Evolutionary conservation across 2,888 invertebrate species (phyloP).

Genomic region (Norana najaformis): DNA sequence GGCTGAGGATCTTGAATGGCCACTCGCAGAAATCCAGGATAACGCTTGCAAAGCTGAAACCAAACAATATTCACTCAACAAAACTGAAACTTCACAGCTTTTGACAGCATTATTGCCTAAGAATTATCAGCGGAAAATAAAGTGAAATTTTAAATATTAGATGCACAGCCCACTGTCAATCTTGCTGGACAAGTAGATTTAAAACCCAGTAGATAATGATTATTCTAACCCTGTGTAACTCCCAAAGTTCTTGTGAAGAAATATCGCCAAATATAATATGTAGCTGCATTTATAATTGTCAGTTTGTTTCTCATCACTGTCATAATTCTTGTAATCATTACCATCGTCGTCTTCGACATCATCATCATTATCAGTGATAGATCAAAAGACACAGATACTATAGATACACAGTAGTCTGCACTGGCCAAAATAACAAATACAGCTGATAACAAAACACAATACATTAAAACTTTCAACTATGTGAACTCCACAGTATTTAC

Average conservation of each 20-base stretch:
- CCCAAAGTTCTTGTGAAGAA: no score
- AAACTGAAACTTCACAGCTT: not conserved
- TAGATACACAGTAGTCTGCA: no score
- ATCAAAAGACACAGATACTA: no score
- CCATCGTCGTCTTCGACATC: no score
- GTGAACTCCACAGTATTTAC: not conserved
- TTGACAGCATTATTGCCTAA: not conserved
- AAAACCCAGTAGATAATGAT: no score
- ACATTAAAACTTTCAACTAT: not conserved
- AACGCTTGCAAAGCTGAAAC: conserved; percentile 22
- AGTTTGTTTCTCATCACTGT: no score
- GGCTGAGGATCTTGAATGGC: conserved; percentile 96
- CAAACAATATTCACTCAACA: not conserved
- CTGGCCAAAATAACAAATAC: not conserved
- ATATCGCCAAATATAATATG: no score
- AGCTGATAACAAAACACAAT: not conserved
- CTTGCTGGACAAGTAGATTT: not conserved
- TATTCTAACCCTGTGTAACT: no score
- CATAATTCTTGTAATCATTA: no score
- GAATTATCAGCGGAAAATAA: not conserved
- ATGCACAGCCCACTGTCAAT: not conserved
- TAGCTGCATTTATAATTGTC: no score
- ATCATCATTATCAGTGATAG: no score
- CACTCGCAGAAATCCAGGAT: conserved; percentile 87
- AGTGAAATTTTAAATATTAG: not conserved